Conservation (phyloP, 1,140 invertebrate species). For the Trinorchestia longiramus region DNA sequence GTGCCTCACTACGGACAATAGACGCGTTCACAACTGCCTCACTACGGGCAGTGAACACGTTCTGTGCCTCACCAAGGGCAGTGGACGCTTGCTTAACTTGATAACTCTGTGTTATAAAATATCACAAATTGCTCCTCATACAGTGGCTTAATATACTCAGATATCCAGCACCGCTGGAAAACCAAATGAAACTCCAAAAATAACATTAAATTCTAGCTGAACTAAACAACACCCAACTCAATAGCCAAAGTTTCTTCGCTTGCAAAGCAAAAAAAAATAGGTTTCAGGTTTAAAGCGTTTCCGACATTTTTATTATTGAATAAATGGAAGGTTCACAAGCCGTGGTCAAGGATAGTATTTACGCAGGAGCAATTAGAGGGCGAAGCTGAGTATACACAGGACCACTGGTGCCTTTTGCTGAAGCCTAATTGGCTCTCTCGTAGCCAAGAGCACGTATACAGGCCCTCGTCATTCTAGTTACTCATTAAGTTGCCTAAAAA, state of each 20-base stretch:
- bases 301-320: not conserved
- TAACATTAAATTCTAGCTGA: not conserved
- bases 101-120: not conserved
- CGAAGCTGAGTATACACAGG: not conserved
- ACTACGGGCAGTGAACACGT: not conserved
- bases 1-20: not conserved
- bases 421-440: constrained; percentile 26
- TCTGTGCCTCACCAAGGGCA: not conserved
- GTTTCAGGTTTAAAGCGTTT: not conserved
- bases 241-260: not conserved
- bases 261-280: not conserved
- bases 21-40: not conserved
- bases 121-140: not conserved
- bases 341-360: constrained; percentile 27
- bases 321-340: constrained; percentile 26
- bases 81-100: not conserved
- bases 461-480: constrained; percentile 18
- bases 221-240: not conserved
- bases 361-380: constrained; percentile 48
- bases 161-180: not conserved
- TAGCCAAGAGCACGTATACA: constrained; percentile 21
- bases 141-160: not conserved
- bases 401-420: constrained; percentile 24
- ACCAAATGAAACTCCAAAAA: not conserved
- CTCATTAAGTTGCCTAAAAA: constrained; percentile 21